Conservation (phyloP, 2,113 vertebrate species). For the Phylloscopus trochiloides region DNA sequence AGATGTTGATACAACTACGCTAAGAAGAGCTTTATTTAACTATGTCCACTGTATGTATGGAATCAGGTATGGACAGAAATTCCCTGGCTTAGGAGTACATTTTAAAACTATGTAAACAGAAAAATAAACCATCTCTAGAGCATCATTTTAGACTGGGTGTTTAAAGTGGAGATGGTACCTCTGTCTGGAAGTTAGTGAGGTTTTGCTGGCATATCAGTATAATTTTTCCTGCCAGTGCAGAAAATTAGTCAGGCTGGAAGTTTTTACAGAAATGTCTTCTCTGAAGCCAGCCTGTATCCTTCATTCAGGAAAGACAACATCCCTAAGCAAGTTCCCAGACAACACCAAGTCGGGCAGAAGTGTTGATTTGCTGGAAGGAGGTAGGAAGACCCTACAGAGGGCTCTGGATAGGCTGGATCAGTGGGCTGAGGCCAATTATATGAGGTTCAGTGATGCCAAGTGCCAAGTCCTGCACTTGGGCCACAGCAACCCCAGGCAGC, state of each 20-base stretch:
- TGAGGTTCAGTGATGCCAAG: neutral
- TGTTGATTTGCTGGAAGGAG: neutral
- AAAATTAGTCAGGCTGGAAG: neutral
- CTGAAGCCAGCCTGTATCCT: neutral
- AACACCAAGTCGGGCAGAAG: neutral
- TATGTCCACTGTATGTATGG: slow-evolving; percentile 90
- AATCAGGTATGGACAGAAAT: slow-evolving; percentile 76
- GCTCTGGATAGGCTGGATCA: neutral
- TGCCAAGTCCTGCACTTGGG: neutral
- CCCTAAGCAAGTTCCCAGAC: neutral
- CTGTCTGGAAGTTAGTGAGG: neutral
- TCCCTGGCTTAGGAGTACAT: neutral
- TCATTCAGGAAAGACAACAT: neutral
- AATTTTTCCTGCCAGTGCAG: neutral
- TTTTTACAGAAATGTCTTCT: neutral
- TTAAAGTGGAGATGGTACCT: neutral
- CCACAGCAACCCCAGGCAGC: neutral
- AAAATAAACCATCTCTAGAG: neutral
- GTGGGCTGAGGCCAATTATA: accelerated
- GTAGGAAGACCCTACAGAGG: neutral
- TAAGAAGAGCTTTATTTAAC: slow-evolving; percentile 85
- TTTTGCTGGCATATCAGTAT: neutral
- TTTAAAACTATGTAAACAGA: neutral
- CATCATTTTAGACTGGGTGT: neutral
- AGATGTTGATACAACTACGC: slow-evolving; percentile 80